Percentiles rank a stretch among this genome's conserved stretches.
Conservation (phyloP, 1,140 invertebrate species). For the Lordiphosa mommai region DNA sequence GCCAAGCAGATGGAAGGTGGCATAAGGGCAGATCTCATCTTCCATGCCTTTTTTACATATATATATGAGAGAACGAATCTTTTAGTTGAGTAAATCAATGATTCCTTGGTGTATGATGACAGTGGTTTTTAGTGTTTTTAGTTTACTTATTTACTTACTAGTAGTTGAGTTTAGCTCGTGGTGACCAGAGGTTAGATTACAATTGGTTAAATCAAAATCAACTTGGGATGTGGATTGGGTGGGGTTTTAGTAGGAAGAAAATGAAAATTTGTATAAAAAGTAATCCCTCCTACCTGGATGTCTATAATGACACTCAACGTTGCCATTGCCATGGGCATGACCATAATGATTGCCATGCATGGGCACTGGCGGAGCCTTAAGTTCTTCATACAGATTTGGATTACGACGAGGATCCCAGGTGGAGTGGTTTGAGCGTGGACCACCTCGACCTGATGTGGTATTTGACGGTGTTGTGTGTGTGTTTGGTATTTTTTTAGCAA, state of each 20-base stretch:
- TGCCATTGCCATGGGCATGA: slow-evolving; percentile 79
- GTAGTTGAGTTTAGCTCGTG: slow-evolving; percentile 28
- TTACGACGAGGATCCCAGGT: slow-evolving; percentile 91
- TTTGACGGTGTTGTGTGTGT: slow-evolving; percentile 29
- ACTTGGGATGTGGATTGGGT: not conserved
- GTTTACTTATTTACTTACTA: slow-evolving; percentile 41
- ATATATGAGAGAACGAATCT: slow-evolving; percentile 3
- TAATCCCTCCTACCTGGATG: slow-evolving; percentile 81
- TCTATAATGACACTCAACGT: slow-evolving; percentile 83
- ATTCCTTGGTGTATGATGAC: slow-evolving; percentile 7
- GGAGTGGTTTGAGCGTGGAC: slow-evolving; percentile 84
- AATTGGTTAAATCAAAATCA: slow-evolving; percentile 34
- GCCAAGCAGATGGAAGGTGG: slow-evolving; percentile 94
- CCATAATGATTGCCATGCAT: slow-evolving; percentile 71
- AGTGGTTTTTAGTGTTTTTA: slow-evolving; percentile 67
- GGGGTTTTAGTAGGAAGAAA: slow-evolving; percentile 6
- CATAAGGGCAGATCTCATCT: slow-evolving; percentile 96
- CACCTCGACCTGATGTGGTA: slow-evolving; percentile 65
- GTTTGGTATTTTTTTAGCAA: slow-evolving; percentile 40
- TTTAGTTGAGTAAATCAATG: slow-evolving; percentile 9
- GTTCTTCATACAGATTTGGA: slow-evolving; percentile 90
- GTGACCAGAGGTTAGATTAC: slow-evolving; percentile 43
- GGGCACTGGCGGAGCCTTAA: slow-evolving; percentile 83
- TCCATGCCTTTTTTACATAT: slow-evolving; percentile 91
- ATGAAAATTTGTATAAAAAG: slow-evolving; percentile 16